Evolutionary conservation across 1,140 invertebrate species (phyloP).

Genomic region (Zeugodacus cucurbitae): DNA sequence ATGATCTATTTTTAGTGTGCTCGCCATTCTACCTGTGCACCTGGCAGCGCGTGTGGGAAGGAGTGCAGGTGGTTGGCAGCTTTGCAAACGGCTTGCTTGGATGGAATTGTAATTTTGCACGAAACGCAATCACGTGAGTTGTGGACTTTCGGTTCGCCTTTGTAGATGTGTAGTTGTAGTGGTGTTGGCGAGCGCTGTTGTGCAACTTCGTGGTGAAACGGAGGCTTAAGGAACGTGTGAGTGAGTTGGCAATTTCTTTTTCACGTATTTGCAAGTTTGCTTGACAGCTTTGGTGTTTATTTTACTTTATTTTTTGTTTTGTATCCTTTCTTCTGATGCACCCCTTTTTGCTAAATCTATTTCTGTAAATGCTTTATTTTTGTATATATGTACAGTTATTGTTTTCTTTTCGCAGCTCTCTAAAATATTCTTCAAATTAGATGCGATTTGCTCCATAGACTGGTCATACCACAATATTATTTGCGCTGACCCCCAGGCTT

Average conservation of each 20-base stretch:
- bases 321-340: too few relatives aligned
- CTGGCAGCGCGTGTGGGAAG: too few relatives aligned
- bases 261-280: not conserved
- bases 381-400: too few relatives aligned
- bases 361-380: too few relatives aligned
- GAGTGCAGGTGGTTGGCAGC: not conserved
- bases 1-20: not conserved
- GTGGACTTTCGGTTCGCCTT: not conserved
- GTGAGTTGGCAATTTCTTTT: not conserved
- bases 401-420: too few relatives aligned
- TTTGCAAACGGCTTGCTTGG: not conserved
- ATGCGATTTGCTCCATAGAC: too few relatives aligned
- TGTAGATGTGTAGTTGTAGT: not conserved
- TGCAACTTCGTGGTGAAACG: not conserved
- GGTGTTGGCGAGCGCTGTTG: not conserved
- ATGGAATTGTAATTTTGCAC: not conserved
- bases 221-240: not conserved
- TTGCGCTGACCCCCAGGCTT: too few relatives aligned
- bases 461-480: too few relatives aligned
- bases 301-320: not conserved
- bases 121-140: conserved; percentile 4
- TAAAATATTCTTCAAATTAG: too few relatives aligned
- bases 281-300: not conserved
- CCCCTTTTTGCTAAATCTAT: too few relatives aligned
- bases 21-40: not conserved